Evolutionary conservation across 2,888 invertebrate species (phyloP).

Genomic region (Sinopyrophorus schimmeli): DNA sequence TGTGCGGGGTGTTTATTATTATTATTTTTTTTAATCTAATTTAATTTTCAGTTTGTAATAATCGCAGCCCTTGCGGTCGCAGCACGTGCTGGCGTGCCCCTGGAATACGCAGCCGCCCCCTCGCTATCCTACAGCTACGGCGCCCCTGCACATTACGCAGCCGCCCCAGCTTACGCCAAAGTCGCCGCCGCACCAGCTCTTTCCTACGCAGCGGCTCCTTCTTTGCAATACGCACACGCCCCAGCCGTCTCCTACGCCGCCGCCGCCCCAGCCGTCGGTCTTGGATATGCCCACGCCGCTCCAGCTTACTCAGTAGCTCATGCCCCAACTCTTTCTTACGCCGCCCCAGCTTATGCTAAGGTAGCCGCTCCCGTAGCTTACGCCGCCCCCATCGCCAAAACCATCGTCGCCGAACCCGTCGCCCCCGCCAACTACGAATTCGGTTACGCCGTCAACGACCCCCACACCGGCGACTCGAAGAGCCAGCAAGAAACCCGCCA

Average conservation of each 20-base stretch:
- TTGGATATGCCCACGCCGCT: constrained; percentile 24
- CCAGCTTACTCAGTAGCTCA: constrained; percentile 41
- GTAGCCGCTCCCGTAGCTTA: constrained; percentile 36
- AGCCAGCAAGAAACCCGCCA: constrained; percentile 58
- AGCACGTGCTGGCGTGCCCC: constrained; percentile 34
- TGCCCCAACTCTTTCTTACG: constrained; percentile 39
- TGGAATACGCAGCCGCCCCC: constrained; percentile 24
- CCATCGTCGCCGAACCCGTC: constrained; percentile 51
- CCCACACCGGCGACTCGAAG: constrained; percentile 60
- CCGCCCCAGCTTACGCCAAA: constrained; percentile 26
- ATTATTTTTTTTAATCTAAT: background rate
- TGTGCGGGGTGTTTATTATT: background rate
- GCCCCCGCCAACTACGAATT: constrained; percentile 58
- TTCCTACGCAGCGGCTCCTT: constrained; percentile 41
- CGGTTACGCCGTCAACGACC: constrained; percentile 56
- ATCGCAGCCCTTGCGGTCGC: constrained; percentile 33
- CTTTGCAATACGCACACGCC: constrained; percentile 35
- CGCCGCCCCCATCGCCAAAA: constrained; percentile 46
- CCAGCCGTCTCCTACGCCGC: constrained; percentile 28
- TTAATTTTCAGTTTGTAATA: constrained; percentile 35
- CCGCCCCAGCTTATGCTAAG: constrained; percentile 32
- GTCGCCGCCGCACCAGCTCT: constrained; percentile 36
- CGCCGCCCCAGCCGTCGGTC: constrained; percentile 30
- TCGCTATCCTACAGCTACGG: constrained; percentile 27
- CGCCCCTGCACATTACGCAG: constrained; percentile 26